phyloP scores from a whole-genome alignment of 2,888 invertebrate genomes.

The Macrosiphum euphorbiae region DNA sequence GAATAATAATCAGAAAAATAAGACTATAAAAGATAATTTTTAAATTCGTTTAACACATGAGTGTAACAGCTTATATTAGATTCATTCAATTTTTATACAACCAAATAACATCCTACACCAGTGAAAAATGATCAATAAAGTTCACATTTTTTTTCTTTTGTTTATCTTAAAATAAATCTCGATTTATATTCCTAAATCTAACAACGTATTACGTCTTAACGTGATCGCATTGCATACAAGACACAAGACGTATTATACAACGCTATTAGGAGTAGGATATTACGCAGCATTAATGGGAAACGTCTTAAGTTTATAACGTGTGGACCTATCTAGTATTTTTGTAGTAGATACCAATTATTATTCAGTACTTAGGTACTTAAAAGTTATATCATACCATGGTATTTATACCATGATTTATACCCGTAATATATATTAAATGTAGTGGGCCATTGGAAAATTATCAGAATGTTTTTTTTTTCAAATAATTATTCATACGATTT shows the following conservation, averaged over 20 bases:
- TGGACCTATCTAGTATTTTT: neutral
- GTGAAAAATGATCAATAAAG: neutral
- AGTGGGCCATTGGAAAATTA: too few relatives aligned
- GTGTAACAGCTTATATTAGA: neutral
- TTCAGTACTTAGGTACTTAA: neutral
- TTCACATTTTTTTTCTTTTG: neutral
- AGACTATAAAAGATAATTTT: neutral
- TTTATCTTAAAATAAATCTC: neutral
- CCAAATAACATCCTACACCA: neutral
- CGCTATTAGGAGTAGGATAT: neutral
- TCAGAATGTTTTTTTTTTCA: too few relatives aligned
- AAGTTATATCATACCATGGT: neutral
- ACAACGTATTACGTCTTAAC: neutral
- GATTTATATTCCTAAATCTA: neutral
- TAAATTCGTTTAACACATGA: neutral
- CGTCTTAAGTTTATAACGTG: neutral
- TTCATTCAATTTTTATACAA: neutral
- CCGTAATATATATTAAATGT: neutral
- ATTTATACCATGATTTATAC: neutral
- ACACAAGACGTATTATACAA: neutral
- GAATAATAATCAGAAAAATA: neutral
- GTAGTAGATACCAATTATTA: neutral
- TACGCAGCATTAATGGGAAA: neutral
- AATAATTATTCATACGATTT: neutral
- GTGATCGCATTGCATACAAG: neutral